A percentile compares a stretch with the other conserved stretches of the same genome.
Evolutionary conservation across 2,888 invertebrate genomes (phyloP).

Genomic region (Glaucopsyche alexis): DNA sequence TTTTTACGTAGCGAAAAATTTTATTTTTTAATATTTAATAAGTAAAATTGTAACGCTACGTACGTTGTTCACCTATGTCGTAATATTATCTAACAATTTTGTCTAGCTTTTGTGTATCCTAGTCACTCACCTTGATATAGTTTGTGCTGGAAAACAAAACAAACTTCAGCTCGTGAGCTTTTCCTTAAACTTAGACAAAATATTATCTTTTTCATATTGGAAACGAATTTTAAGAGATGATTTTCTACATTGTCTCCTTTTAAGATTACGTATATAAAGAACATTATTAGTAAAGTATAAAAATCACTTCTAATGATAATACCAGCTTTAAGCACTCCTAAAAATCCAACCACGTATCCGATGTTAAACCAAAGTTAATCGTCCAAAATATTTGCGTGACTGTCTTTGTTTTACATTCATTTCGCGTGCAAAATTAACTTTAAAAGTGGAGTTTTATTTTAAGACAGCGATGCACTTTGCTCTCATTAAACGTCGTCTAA

Average conservation of each 20-base stretch:
- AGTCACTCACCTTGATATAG: conserved; percentile 7
- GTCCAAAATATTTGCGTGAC: conserved; percentile 33
- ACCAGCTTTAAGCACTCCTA: not conserved
- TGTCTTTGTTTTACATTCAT: conserved; percentile 31
- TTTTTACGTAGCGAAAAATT: too few species aligned
- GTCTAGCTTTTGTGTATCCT: not conserved
- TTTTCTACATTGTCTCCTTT: not conserved
- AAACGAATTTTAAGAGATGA: not conserved
- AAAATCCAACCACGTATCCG: conserved; percentile 7
- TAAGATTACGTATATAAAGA: not conserved
- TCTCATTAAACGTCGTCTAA: conserved; percentile 31
- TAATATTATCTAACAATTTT: not conserved
- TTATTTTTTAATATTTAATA: not conserved
- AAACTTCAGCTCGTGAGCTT: not conserved
- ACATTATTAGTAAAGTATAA: not conserved
- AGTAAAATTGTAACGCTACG: not conserved
- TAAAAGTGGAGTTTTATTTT: conserved; percentile 33
- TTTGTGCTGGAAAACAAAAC: not conserved
- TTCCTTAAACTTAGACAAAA: conserved; percentile 1
- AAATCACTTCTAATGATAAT: not conserved
- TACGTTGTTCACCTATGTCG: not conserved
- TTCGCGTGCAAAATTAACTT: conserved; percentile 32
- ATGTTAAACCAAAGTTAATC: conserved; percentile 23
- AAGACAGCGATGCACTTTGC: conserved; percentile 34
- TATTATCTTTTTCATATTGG: conserved; percentile 14